Evolutionary conservation across 2,888 invertebrate species (phyloP).

Genomic region (Nephrotoma flavescens): DNA sequence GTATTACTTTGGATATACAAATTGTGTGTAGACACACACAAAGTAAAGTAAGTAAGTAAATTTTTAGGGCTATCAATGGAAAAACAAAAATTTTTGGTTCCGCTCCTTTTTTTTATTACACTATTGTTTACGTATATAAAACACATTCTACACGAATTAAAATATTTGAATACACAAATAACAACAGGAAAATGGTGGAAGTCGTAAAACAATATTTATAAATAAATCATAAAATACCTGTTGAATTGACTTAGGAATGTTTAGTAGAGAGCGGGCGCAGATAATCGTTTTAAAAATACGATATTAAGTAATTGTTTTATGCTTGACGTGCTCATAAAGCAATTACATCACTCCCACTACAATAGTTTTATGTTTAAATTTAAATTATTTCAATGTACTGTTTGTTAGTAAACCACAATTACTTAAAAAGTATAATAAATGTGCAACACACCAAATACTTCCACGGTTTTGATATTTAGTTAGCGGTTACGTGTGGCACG

Average conservation of each 20-base stretch:
- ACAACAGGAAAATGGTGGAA: not conserved
- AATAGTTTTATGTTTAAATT: not conserved
- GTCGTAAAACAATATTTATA: not conserved
- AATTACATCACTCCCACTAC: not conserved
- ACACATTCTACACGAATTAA: not conserved
- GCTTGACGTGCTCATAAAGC: not conserved
- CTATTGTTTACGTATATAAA: not conserved
- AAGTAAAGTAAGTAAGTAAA: not conserved
- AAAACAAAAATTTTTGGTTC: not conserved
- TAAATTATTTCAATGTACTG: not conserved
- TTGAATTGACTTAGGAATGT: not conserved
- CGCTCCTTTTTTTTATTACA: not conserved
- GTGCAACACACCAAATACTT: not conserved
- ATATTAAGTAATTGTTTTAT: not conserved
- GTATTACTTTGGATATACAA: not conserved
- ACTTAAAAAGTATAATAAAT: not conserved
- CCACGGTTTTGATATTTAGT: not conserved
- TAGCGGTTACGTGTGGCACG: not conserved
- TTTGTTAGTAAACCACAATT: not conserved
- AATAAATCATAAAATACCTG: not conserved
- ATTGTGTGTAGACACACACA: not conserved
- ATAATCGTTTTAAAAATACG: not conserved
- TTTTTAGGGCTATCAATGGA: not conserved
- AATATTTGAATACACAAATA: not conserved
- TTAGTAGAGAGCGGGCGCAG: not conserved